phyloP scores from a whole-genome alignment of 2,113 vertebrate genomes.

The Percina caprodes region DNA sequence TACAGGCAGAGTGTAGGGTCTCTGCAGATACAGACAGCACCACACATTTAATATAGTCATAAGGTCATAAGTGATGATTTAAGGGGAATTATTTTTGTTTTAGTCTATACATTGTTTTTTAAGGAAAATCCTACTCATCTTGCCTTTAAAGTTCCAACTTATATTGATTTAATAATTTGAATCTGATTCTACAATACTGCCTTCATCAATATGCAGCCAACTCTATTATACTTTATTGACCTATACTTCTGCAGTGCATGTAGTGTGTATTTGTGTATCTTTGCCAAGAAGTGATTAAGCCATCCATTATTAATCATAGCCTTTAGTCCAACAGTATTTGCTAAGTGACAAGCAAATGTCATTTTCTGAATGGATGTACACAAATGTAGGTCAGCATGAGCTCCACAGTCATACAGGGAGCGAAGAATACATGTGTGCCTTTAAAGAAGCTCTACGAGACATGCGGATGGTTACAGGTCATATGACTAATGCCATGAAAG shows the following conservation, averaged over 20 bases:
- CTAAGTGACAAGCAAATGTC: conserved; percentile 59
- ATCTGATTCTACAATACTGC: background rate
- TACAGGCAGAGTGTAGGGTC: too few relatives aligned
- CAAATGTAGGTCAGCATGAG: conserved; percentile 63
- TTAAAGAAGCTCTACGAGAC: conserved; percentile 39
- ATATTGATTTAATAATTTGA: conserved; percentile 27
- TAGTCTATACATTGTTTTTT: too few relatives aligned
- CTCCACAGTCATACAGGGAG: conserved; percentile 25
- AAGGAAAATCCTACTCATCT: too few relatives aligned
- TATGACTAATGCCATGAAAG: conserved; percentile 58
- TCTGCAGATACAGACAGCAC: too few relatives aligned
- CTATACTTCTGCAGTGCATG: background rate
- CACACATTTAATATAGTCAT: too few relatives aligned
- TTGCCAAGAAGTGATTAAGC: conserved; percentile 41
- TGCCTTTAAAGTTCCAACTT: conserved; percentile 15
- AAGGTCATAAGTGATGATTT: too few relatives aligned
- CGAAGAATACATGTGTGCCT: background rate
- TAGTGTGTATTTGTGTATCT: conserved; percentile 40
- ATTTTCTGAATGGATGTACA: conserved; percentile 33
- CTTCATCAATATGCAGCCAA: conserved; percentile 16
- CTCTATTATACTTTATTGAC: conserved; percentile 8
- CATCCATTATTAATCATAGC: conserved; percentile 65
- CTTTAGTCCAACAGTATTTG: conserved; percentile 53
- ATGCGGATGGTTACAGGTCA: conserved; percentile 11
- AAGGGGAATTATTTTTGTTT: too few relatives aligned